Evolutionary conservation across 2,797 vertebrate genomes (phyloP).

Genomic region (Acridotheres tristis): DNA sequence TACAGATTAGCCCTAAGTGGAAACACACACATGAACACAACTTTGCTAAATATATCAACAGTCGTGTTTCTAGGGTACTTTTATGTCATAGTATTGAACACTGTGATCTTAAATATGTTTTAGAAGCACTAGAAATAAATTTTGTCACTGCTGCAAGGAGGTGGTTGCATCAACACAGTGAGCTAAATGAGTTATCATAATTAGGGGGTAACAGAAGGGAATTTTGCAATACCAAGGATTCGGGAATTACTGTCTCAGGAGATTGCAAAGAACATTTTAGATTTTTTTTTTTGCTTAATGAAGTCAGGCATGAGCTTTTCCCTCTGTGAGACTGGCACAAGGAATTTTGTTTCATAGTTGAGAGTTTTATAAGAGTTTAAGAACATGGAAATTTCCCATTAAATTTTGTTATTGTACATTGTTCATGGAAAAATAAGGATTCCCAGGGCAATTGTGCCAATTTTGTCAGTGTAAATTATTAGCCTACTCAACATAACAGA

Average conservation of each 20-base stretch:
- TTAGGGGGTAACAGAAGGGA: neutral
- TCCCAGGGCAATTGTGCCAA: neutral
- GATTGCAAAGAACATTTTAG: neutral
- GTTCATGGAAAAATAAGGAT: neutral
- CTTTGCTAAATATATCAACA: neutral
- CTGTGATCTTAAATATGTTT: neutral
- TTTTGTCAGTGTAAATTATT: neutral
- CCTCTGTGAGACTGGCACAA: neutral
- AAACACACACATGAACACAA: neutral
- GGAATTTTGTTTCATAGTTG: neutral
- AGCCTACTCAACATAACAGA: neutral
- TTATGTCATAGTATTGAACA: neutral
- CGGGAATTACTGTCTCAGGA: neutral
- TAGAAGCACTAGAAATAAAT: neutral
- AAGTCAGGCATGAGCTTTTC: neutral
- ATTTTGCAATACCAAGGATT: slow-evolving; percentile 6
- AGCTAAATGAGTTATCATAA: neutral
- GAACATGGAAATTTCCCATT: neutral
- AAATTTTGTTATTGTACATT: neutral
- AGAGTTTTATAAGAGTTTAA: neutral
- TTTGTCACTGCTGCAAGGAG: neutral
- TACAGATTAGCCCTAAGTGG: neutral
- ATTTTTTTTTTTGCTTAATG: neutral
- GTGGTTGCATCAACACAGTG: neutral
- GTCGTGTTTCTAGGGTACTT: neutral